Base-by-base conservation (phyloP, 2,888 invertebrate genomes). In the Athalia rosae region DNA sequence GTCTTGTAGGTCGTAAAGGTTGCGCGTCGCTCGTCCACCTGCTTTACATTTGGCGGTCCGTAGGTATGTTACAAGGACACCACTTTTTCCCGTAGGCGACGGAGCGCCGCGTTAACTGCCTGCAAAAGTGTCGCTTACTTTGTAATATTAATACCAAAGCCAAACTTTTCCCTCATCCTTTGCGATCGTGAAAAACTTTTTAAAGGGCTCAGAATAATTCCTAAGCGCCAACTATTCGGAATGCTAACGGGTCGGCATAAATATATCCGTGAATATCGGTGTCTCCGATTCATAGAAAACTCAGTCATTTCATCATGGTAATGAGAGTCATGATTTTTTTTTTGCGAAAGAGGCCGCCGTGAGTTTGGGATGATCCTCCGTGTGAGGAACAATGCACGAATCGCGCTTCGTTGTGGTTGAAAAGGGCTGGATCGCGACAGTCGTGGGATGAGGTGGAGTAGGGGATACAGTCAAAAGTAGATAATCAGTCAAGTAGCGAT, bases 1-100 rank as follows among this genome's bases (percentile, higher is more conserved):
- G 74, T 74, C 74, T 74, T 74, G 74, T 74, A 74, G 74, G 61
- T 74, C 74, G 74, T 74, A 74, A 74, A 74, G 59, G 74, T 61
- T 74, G 61, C 74, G 61, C 74, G 61, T 47, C 41, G 50, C 61
- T 74, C 61, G 61, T 50, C 74, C 74, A 74, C 74, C 74, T 74
- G 74, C 62, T 74, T 74, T 62, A 62, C 62, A 74, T 74, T 74
- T 41, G 74, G 74, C 15, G 74, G 74, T 74, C 74, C 61, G 28
- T 28, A 1, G 15, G 28, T 15, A 53, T 28, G 13, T 8, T 15
- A 15, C 61, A 8, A 4, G 8, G 9, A 47, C 41, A 28, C 47
- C 48, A 61, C 61, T 62, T 74, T 56, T 74, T 62, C 62, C 74
- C 74, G 48, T 74, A 28, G 48, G 59, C 56, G 28, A 58, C 56